A percentile compares a stretch with the other conserved stretches of the same genome.
phyloP scores from a whole-genome alignment of 2,888 invertebrate genomes.

The Meghimatium bilineatum region DNA sequence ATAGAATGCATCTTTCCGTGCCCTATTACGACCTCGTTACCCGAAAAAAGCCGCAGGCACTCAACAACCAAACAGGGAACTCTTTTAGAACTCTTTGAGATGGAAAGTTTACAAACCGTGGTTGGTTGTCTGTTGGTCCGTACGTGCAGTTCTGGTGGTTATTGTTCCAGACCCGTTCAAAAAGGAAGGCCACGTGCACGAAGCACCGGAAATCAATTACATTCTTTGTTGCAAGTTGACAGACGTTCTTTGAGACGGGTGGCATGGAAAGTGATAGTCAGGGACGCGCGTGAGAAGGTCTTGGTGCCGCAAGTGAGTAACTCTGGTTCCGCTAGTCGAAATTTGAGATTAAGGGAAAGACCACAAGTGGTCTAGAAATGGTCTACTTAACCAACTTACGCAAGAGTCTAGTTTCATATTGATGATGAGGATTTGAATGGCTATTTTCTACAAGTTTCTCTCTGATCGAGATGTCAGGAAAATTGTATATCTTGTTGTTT shows the following conservation, averaged over 20 bases:
- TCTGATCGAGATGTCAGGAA: too few relatives aligned
- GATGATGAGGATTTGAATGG: too few relatives aligned
- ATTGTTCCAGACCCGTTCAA: constrained; percentile 16
- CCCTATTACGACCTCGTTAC: constrained; percentile 16
- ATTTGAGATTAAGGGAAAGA: too few relatives aligned
- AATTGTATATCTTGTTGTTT: too few relatives aligned
- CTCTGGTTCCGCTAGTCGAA: too few relatives aligned
- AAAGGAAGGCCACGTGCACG: constrained; percentile 29
- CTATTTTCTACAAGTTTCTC: too few relatives aligned
- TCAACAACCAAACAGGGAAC: constrained; percentile 14
- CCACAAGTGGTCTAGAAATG: too few relatives aligned
- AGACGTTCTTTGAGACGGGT: constrained; percentile 13
- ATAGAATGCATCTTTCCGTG: background rate
- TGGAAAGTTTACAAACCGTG: constrained; percentile 33
- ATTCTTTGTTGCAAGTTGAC: constrained; percentile 23
- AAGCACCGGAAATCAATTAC: constrained; percentile 36
- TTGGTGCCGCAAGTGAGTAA: background rate
- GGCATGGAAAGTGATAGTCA: constrained; percentile 34
- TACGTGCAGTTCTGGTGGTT: background rate
- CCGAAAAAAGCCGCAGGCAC: background rate
- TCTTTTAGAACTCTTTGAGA: constrained; percentile 24
- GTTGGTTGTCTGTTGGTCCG: background rate
- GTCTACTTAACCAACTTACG: too few relatives aligned
- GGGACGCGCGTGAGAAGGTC: background rate
- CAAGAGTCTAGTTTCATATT: too few relatives aligned